phyloP scores from a whole-genome alignment of 2,888 invertebrate species.

The Xestia xanthographa region DNA sequence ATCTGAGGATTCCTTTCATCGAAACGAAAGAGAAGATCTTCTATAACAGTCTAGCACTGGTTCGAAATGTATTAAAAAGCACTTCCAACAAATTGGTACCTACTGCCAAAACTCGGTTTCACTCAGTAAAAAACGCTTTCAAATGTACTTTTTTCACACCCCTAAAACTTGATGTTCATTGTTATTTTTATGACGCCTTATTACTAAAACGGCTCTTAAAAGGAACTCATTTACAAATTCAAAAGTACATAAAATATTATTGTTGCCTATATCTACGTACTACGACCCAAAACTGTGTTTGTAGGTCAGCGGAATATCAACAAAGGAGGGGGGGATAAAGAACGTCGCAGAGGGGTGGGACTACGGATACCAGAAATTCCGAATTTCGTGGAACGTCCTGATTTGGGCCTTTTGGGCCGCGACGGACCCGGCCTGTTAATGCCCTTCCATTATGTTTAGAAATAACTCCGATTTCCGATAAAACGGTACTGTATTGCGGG shows the following conservation, averaged over 20 bases:
- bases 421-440: conserved; percentile 31
- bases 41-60: not conserved
- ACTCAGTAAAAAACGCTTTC: conserved; percentile 30
- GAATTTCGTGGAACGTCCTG: conserved; percentile 51
- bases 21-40: conserved; percentile 13
- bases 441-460: conserved; percentile 45
- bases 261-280: conserved; percentile 55
- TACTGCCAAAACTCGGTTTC: conserved; percentile 41
- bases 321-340: conserved; percentile 75
- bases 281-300: conserved; percentile 82
- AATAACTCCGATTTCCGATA: conserved; percentile 47
- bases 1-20: conserved; percentile 3
- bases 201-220: conserved; percentile 63
- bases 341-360: conserved; percentile 66
- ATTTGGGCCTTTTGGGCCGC: conserved; percentile 25
- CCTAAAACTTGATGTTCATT: conserved; percentile 65
- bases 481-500: conserved; percentile 20
- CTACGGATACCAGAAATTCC: conserved; percentile 54
- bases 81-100: conserved; percentile 49
- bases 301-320: conserved; percentile 87
- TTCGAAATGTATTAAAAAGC: conserved; percentile 41
- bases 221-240: conserved; percentile 67
- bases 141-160: conserved; percentile 62
- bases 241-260: conserved; percentile 67
- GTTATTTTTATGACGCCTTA: conserved; percentile 66